phyloP scores from a whole-genome alignment of 2,888 invertebrate species.

The Ophioninae sp. region DNA sequence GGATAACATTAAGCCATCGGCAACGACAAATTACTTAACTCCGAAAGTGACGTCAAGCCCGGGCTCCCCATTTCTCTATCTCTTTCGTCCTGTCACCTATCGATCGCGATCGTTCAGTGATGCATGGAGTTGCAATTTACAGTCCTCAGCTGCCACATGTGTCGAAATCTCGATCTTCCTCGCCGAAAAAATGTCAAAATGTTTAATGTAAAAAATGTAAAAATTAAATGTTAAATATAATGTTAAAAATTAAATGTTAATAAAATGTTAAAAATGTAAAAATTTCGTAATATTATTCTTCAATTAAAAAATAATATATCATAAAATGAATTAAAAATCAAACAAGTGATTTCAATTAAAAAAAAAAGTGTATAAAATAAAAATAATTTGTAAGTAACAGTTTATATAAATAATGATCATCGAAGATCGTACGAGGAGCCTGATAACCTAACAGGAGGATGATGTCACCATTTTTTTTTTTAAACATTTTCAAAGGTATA shows the following conservation, averaged over 20 bases:
- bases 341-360: too few relatives aligned
- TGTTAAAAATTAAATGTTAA: too few relatives aligned
- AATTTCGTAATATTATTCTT: too few relatives aligned
- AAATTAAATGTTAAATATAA: too few relatives aligned
- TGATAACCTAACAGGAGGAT: neutral
- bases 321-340: too few relatives aligned
- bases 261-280: too few relatives aligned
- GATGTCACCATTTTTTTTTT: constrained; percentile 15
- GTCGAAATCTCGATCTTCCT: neutral
- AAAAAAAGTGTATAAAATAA: too few relatives aligned
- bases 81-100: constrained; percentile 28
- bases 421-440: neutral
- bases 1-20: constrained; percentile 78
- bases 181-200: neutral
- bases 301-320: too few relatives aligned
- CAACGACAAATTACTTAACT: constrained; percentile 78
- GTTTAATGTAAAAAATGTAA: too few relatives aligned
- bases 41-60: constrained; percentile 53
- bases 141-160: neutral
- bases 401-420: too few relatives aligned
- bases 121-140: constrained; percentile 6
- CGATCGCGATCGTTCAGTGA: constrained; percentile 44
- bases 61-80: neutral
- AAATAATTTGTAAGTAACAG: too few relatives aligned
- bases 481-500: too few relatives aligned